Conservation (phyloP, 2,797 vertebrate genomes). For the Channallabes apus region DNA sequence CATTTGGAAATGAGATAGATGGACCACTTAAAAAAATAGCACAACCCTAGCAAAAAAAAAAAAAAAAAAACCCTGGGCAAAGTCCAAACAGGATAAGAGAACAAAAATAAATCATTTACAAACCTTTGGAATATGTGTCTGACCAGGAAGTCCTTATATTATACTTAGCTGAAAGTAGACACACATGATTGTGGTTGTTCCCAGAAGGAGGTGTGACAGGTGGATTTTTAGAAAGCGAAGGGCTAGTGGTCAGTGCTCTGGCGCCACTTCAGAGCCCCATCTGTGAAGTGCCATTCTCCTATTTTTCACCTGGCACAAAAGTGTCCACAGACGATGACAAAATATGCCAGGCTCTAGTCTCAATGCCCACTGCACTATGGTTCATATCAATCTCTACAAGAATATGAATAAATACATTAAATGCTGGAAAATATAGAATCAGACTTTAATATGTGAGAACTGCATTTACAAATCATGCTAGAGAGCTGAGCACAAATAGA, state of each 20-base stretch:
- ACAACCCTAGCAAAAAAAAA: neutral
- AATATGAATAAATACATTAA: neutral
- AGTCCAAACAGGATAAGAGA: neutral
- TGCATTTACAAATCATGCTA: neutral
- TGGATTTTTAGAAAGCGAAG: constrained; percentile 40
- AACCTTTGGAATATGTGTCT: neutral
- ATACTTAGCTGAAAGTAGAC: constrained; percentile 1
- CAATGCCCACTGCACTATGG: constrained; percentile 23
- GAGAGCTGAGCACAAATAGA: neutral
- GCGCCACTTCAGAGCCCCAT: constrained; percentile 42
- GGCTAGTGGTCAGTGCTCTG: constrained; percentile 33
- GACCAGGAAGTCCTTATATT: neutral
- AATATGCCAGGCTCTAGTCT: constrained; percentile 23
- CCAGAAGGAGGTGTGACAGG: constrained; percentile 1
- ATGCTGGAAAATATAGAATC: neutral
- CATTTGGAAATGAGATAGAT: neutral
- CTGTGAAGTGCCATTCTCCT: constrained; percentile 40
- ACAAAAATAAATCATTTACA: neutral
- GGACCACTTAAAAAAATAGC: constrained; percentile 2
- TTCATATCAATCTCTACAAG: constrained; percentile 3
- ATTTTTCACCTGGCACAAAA: constrained; percentile 46
- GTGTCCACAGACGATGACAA: constrained; percentile 11
- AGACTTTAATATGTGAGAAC: neutral
- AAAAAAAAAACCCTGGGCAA: neutral
- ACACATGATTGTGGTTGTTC: neutral